Evolutionary conservation across 1,140 invertebrate genomes (phyloP).

Genomic region (Probaryconus sp.): DNA sequence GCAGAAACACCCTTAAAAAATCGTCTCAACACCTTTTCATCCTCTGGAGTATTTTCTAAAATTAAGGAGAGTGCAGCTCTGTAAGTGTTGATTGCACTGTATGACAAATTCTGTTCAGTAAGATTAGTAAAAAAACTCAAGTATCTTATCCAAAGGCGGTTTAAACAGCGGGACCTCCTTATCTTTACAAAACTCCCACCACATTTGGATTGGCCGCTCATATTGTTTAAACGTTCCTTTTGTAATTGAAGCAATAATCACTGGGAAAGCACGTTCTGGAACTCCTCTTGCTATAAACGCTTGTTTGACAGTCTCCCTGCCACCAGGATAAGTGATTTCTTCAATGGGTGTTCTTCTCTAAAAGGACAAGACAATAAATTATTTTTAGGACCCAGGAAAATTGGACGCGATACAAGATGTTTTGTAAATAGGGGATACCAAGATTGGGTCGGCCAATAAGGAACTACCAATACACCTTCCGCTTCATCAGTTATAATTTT

Average conservation of each 20-base stretch:
- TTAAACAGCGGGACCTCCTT: too few relatives aligned
- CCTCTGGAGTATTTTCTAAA: too few relatives aligned
- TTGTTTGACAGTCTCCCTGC: conserved; percentile 27
- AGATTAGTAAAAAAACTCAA: background rate
- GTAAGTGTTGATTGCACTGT: background rate
- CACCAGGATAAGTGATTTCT: conserved; percentile 50
- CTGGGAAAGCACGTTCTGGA: background rate
- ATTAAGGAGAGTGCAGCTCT: conserved; percentile 8
- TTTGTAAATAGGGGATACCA: conserved; percentile 6
- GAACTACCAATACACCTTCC: conserved; percentile 10
- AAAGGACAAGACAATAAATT: conserved; percentile 43
- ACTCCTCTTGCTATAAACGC: conserved; percentile 1
- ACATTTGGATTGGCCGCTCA: background rate
- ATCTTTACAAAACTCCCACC: conserved; percentile 5
- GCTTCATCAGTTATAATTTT: conserved; percentile 20
- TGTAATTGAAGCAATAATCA: conserved; percentile 2
- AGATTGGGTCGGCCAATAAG: conserved; percentile 9
- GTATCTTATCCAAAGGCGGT: too few relatives aligned
- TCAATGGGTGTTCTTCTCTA: conserved; percentile 49
- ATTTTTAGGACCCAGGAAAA: background rate
- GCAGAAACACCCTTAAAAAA: conserved; percentile 7
- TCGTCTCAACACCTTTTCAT: too few relatives aligned
- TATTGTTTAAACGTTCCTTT: conserved; percentile 10
- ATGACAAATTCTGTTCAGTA: background rate
- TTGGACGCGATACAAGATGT: background rate